phyloP scores from a whole-genome alignment of 2,888 invertebrate genomes.

The Gymnoscelis rufifasciata region DNA sequence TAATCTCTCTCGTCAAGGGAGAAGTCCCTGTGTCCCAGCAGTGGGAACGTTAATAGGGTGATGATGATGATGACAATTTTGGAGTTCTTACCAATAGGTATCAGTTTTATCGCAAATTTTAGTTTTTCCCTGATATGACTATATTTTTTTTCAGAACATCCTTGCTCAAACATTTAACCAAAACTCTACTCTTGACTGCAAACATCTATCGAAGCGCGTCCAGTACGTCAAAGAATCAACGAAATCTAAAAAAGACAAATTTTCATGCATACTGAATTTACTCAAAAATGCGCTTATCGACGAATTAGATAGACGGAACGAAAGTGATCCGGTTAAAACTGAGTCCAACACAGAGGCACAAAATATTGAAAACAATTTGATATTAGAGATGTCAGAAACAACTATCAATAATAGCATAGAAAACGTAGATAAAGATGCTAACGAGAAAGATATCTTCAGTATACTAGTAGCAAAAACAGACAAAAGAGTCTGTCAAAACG shows the following conservation, averaged over 20 bases:
- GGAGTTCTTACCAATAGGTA: too few species aligned
- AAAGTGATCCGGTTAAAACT: neutral
- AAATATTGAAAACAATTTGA: too few species aligned
- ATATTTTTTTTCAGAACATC: conserved; percentile 9
- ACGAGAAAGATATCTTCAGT: conserved; percentile 11
- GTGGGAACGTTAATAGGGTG: too few species aligned
- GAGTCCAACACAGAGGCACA: too few species aligned
- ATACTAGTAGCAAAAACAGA: conserved; percentile 24
- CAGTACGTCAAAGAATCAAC: conserved; percentile 27
- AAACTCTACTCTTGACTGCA: conserved; percentile 9
- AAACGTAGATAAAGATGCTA: conserved; percentile 12
- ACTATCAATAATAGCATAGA: neutral
- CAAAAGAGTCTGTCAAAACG: conserved; percentile 15
- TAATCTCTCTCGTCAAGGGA: too few species aligned
- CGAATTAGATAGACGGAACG: conserved; percentile 13
- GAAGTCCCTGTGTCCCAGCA: too few species aligned
- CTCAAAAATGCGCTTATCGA: conserved; percentile 33
- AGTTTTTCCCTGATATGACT: too few species aligned
- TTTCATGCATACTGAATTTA: conserved; percentile 31
- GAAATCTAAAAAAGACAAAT: conserved; percentile 30
- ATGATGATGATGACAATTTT: too few species aligned
- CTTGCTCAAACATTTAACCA: neutral
- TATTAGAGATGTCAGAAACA: neutral
- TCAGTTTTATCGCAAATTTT: too few species aligned
- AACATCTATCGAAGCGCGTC: conserved; percentile 19